Conservation (phyloP, 2,797 vertebrate species). For the Tangara arthus region DNA sequence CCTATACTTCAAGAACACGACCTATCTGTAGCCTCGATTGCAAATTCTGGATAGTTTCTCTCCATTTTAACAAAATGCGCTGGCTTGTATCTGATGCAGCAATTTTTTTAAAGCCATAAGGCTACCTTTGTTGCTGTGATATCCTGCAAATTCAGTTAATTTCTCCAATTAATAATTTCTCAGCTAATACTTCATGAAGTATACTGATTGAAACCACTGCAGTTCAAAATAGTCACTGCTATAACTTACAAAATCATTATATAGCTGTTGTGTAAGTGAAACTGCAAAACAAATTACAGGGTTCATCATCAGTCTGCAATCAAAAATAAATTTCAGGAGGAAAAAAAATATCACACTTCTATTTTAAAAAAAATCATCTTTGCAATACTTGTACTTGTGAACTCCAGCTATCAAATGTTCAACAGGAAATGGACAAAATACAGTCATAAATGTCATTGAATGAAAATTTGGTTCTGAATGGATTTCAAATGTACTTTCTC, state of each 20-base stretch:
- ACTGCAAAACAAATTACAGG: conserved; percentile 10
- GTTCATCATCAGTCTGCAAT: conserved; percentile 10
- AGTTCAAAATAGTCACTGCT: neutral
- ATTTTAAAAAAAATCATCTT: neutral
- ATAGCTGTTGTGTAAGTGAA: conserved; percentile 16
- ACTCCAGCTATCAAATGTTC: neutral
- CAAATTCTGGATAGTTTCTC: neutral
- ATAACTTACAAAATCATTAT: conserved; percentile 10
- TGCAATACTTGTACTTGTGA: neutral
- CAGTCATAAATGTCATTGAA: conserved; percentile 15
- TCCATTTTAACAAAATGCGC: neutral
- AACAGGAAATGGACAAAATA: conserved; percentile 11
- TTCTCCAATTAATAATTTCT: conserved; percentile 34
- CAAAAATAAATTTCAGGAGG: neutral
- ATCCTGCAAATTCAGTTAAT: conserved; percentile 23
- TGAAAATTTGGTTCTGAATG: conserved; percentile 26
- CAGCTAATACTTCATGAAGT: conserved; percentile 9
- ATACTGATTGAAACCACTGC: neutral
- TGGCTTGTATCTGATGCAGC: neutral
- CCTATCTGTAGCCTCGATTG: neutral
- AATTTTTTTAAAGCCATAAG: conserved; percentile 27
- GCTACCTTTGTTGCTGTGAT: conserved; percentile 13
- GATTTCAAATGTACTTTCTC: conserved; percentile 20
- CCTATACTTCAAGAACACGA: conserved; percentile 1
- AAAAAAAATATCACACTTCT: neutral